Conservation (phyloP, 1,140 invertebrate species). For the Cydia pomonella region DNA sequence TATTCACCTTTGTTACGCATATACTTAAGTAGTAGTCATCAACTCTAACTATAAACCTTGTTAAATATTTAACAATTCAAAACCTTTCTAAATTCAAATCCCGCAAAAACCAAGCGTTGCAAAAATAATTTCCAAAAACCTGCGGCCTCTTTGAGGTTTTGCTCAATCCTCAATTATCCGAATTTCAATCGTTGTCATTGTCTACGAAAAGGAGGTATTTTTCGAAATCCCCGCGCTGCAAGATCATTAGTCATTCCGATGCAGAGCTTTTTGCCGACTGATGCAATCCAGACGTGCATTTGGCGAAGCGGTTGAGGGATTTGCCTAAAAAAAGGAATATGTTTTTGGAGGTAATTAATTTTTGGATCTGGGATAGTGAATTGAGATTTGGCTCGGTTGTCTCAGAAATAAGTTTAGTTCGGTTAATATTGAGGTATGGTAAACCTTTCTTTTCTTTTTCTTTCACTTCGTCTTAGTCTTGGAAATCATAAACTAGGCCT, state of each 20-base stretch:
- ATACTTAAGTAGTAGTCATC: too few relatives aligned
- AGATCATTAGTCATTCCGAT: conserved; percentile 68
- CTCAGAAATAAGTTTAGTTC: background rate
- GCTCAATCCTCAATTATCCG: conserved; percentile 57
- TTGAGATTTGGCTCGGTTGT: background rate
- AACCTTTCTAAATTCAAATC: conserved; percentile 1
- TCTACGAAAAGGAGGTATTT: conserved; percentile 60
- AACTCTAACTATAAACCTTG: background rate
- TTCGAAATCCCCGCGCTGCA: conserved; percentile 52
- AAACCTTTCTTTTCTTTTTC: background rate
- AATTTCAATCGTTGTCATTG: conserved; percentile 63
- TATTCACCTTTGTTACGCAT: too few relatives aligned
- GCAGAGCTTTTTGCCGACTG: conserved; percentile 60
- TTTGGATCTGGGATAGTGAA: background rate
- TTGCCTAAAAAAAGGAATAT: conserved; percentile 18
- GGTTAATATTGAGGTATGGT: background rate
- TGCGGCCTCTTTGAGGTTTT: conserved; percentile 51
- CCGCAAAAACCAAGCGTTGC: conserved; percentile 12
- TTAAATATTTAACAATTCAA: background rate
- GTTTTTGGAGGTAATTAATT: conserved; percentile 16
- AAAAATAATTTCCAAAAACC: conserved; percentile 29
- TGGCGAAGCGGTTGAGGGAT: conserved; percentile 35
- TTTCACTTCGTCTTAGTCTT: background rate
- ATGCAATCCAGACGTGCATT: conserved; percentile 57
- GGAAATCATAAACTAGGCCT: too few relatives aligned